A percentile compares a stretch with the other conserved stretches of the same genome.
phyloP scores from a whole-genome alignment of 2,113 vertebrate genomes.

The Odontesthes bonariensis region DNA sequence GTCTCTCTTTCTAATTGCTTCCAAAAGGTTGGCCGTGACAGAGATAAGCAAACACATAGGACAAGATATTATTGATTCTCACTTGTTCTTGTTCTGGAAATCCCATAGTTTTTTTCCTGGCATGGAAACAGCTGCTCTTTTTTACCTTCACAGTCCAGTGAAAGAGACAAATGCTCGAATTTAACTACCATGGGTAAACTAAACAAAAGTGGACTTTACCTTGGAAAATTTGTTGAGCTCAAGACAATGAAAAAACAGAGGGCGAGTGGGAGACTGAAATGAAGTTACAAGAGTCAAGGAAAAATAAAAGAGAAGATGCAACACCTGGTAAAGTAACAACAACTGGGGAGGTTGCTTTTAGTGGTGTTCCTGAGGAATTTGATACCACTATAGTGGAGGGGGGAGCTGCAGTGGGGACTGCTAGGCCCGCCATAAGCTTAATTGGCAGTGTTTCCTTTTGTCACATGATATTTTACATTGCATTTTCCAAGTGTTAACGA shows the following conservation, averaged over 20 bases:
- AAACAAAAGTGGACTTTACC: too few species aligned
- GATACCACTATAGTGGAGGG: neutral
- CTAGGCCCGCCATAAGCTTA: neutral
- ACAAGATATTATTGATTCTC: neutral
- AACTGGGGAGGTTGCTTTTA: constrained; percentile 14
- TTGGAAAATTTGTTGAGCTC: too few species aligned
- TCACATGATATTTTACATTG: neutral
- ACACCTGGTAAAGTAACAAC: too few species aligned
- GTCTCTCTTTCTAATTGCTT: neutral
- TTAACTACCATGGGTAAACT: too few species aligned
- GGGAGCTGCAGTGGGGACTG: constrained; percentile 9
- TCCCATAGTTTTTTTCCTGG: too few species aligned
- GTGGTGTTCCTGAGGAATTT: constrained; percentile 5
- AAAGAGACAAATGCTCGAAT: neutral
- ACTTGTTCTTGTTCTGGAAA: too few species aligned
- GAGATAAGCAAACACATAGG: neutral
- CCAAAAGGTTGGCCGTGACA: neutral
- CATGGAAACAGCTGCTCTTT: too few species aligned
- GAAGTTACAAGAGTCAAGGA: neutral
- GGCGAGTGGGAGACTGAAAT: too few species aligned
- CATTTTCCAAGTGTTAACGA: neutral
- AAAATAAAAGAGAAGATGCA: too few species aligned
- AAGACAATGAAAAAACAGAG: too few species aligned
- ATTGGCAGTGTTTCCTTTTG: neutral
- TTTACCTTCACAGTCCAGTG: neutral